Evolutionary conservation across 2,797 vertebrate genomes (phyloP), one percentile per base, ranked within the genome.

Genomic region (Parauchenoglanis ngamensis): DNA sequence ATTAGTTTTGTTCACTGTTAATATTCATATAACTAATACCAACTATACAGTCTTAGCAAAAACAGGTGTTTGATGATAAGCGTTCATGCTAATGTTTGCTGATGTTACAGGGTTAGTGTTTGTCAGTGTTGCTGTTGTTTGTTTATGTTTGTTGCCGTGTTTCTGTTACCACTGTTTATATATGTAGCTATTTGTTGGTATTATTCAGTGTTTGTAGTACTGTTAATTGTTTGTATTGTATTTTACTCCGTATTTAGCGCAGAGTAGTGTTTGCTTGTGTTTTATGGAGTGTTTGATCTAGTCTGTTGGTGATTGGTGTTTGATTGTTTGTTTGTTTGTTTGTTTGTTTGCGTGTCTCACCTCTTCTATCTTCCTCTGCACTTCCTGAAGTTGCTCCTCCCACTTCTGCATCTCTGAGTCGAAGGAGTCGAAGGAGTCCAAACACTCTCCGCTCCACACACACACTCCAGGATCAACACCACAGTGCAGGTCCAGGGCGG

Each of bases 281-380:
- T 19, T 19, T 59, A 5, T 56, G 4, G 23, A 25, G 17, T 80
- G 59, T 61, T 31, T 56, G 77, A 40, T 67, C 3, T 40, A 3
- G 57, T 35, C 5, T 21, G 67, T 21, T 54, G 40, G 49, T 57
- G 44, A 19, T 7, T 52, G 61, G 31, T 86, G 4, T 46, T 8
- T 85, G 31, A 56, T 21, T 76, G 28, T 85, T n/a, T n/a, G n/a
- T n/a, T n/a, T n/a, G n/a, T n/a, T 46, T 68, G 0, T 84, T 67
- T 21, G 2, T 31, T 12, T 85, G 19, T 63, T 21, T 81, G 28
- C 83, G 28, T 63, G 0, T 86, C 87, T 89, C 94, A 99, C 98
- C 97, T 99, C 97, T 94, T 99, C 98, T 46, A 99, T 99, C 94
- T 99, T 98, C 90, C 89, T 97, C 94, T 99, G 98, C 95, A 99